These are phyloP conservation scores for Lepus americanus DNA, from an alignment of 2,113 vertebrate genomes.

Conservation along the genomic window DNA sequence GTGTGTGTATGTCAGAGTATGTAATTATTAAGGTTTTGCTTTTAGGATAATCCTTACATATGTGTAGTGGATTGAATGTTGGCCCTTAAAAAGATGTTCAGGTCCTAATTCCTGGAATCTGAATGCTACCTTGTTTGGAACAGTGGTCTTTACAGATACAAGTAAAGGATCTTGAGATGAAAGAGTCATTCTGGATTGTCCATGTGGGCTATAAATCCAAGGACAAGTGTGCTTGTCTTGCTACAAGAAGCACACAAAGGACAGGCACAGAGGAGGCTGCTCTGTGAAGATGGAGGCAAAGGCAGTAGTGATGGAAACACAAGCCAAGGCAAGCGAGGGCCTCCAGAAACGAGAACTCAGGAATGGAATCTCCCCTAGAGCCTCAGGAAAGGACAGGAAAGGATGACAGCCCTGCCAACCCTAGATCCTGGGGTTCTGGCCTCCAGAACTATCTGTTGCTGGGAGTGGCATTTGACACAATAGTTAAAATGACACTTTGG, in stretches of 20 bases:
- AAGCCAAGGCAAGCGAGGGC: not conserved
- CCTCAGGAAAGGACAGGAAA: no score
- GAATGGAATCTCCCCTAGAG: not conserved
- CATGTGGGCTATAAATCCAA: not conserved
- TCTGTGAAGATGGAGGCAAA: not conserved
- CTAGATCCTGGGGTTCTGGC: not conserved
- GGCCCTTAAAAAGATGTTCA: not conserved
- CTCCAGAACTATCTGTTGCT: not conserved
- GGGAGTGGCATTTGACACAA: no score
- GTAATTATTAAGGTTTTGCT: not conserved
- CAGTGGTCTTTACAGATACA: not conserved
- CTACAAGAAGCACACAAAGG: not conserved
- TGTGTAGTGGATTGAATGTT: not conserved
- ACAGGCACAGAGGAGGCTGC: not conserved
- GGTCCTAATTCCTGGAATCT: not conserved
- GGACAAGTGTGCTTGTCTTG: not conserved
- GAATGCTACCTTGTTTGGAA: not conserved
- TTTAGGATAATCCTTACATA: not conserved
- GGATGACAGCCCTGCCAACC: no score
- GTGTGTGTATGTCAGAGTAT: no score
- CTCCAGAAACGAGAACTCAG: not conserved
- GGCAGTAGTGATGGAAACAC: not conserved
- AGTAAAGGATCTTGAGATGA: not conserved
- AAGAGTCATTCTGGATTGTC: not conserved
- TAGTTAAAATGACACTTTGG: no score